phyloP scores from a whole-genome alignment of 64 coral and sea anemone genomes.

The Cladopsammia gracilis region DNA sequence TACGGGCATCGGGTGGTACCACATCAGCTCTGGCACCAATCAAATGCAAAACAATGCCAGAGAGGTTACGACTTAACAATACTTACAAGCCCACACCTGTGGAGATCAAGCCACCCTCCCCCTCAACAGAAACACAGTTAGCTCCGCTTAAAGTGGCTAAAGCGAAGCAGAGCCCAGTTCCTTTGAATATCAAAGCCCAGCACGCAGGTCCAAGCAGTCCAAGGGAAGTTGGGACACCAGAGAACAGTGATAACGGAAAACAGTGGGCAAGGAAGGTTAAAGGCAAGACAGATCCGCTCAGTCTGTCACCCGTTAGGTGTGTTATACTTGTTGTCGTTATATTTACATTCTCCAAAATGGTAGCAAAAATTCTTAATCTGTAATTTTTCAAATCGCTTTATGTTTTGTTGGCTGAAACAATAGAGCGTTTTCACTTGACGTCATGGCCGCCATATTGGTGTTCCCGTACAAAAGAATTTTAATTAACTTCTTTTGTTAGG shows the following conservation, averaged over 20 bases:
- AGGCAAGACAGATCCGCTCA: background rate
- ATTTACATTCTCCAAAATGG: too few species aligned
- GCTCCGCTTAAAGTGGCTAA: slow-evolving; percentile 80
- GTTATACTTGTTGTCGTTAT: background rate
- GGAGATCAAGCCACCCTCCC: slow-evolving; percentile 69
- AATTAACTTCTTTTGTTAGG: too few species aligned
- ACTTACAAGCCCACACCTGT: slow-evolving; percentile 60
- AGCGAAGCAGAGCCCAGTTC: slow-evolving; percentile 41
- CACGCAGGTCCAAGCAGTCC: slow-evolving; percentile 7
- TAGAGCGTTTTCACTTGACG: too few species aligned
- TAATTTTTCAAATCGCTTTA: too few species aligned
- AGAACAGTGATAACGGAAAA: slow-evolving; percentile 17
- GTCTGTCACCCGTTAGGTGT: background rate
- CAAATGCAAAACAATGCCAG: slow-evolving; percentile 80
- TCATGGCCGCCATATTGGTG: too few species aligned
- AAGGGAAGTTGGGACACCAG: slow-evolving; percentile 1
- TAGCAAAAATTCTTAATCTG: too few species aligned
- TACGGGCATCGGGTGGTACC: slow-evolving; percentile 21
- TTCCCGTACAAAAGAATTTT: too few species aligned
- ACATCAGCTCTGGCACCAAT: slow-evolving; percentile 70
- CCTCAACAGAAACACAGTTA: slow-evolving; percentile 26
- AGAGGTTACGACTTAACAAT: slow-evolving; percentile 73
- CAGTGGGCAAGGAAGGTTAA: slow-evolving; percentile 43
- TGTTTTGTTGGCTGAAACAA: too few species aligned
- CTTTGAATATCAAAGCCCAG: slow-evolving; percentile 10